A percentile compares a stretch with the other conserved stretches of the same genome.
Conservation (phyloP, 2,113 vertebrate genomes). For the Gorsachius goisagi region DNA sequence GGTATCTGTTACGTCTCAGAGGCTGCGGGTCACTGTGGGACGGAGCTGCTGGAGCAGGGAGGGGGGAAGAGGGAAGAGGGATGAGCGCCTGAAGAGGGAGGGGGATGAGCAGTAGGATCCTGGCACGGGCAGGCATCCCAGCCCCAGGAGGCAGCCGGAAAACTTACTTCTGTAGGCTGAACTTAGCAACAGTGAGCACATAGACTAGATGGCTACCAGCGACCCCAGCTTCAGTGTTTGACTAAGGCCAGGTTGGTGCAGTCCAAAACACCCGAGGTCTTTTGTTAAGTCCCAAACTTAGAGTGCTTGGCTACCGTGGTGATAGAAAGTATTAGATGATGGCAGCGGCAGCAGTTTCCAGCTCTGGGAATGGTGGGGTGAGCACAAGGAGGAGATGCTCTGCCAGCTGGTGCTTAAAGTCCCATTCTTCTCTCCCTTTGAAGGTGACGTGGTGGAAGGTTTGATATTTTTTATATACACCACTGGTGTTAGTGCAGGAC, state of each 20-base stretch:
- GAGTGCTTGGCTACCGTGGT: background rate
- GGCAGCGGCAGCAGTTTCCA: background rate
- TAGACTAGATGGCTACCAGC: background rate
- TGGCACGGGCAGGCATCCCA: background rate
- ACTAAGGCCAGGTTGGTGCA: background rate
- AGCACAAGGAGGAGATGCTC: background rate
- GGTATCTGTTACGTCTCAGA: conserved; percentile 12
- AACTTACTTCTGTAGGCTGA: background rate
- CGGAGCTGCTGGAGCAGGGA: background rate
- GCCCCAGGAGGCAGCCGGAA: background rate
- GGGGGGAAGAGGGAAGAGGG: too few relatives aligned
- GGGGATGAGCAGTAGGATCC: background rate
- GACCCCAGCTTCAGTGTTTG: background rate
- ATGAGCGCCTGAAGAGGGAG: too few relatives aligned
- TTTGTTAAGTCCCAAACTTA: background rate
- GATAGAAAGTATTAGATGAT: background rate
- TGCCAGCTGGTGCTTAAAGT: background rate
- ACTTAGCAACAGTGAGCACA: background rate
- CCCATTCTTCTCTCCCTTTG: background rate
- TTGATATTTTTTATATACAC: background rate
- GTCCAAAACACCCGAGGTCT: background rate
- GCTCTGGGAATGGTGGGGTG: background rate
- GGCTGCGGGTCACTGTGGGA: background rate
- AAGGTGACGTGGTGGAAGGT: background rate
- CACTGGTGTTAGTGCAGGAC: background rate